Base-by-base conservation (phyloP, 2,888 invertebrate genomes). In the Atethmia centrago region DNA sequence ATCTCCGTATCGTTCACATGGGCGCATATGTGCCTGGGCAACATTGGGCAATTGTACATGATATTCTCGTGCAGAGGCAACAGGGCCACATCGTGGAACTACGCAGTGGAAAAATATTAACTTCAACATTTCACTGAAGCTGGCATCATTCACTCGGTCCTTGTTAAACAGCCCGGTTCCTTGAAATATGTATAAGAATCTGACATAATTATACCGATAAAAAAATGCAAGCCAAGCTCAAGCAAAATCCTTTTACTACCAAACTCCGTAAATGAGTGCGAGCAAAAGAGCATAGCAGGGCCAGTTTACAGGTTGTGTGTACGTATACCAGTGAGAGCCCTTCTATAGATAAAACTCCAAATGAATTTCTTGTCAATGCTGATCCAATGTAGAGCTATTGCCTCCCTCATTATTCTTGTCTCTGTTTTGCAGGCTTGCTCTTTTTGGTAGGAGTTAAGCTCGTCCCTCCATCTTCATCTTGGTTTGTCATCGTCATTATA, bases 101-200 rank as follows among this genome's bases (percentile, higher is more conserved):
- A 98, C 98, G 94, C 99, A 99, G 87, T 98, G 97, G 95, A 97
- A 98, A 53, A 95, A 89, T 59, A 95, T 96, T 47, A 89, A 85
- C 91, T 98, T 98, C 90, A 98, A 94, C 16, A 99, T 98, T 94
- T 99, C 99, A 68, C 97, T 97, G 93, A 97, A 99, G 1, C 99
- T 99, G 55, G 99, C 97, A 94, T 99, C 99, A 98, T 99, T 98
- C 80, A 99, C 95, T 94, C 98, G 98, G 3, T 99, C 99, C 82
- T 98, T 97, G 94, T 99, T 99, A 94, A 99, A 99, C 47, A 96
- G 93, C 0, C 85, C 86, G 2, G 56, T 70, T 12, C 92, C 93
- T 93, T 63, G 7, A 85, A 79, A 45, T n/a, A n/a, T n/a, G n/a
- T 10, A 36, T 19, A 56, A 25, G 42, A 51, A n/a, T n/a, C 10